These are phyloP conservation scores for Lepidurus arcticus DNA, from an alignment of 1,140 invertebrate species.

Conservation along the genomic window DNA sequence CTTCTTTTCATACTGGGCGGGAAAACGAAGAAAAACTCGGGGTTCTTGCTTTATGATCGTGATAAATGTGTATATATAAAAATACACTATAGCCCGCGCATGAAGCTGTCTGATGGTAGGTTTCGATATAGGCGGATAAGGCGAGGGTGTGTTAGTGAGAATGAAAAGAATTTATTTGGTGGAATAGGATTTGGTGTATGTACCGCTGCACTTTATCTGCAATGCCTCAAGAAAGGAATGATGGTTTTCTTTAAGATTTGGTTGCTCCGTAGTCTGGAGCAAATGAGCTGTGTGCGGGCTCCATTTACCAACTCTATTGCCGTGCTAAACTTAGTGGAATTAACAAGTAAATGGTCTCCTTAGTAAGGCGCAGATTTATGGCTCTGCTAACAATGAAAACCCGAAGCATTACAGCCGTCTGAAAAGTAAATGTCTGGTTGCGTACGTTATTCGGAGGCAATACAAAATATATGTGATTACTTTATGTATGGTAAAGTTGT, in stretches of 20 bases:
- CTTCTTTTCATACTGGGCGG: not conserved
- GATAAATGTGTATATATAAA: too few relatives aligned
- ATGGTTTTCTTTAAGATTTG: not conserved
- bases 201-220: too few relatives aligned
- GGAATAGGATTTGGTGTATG: too few relatives aligned
- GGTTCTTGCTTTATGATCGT: not conserved
- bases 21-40: not conserved
- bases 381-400: not conserved
- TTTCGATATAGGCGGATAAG: too few relatives aligned
- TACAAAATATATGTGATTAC: too few relatives aligned
- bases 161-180: too few relatives aligned
- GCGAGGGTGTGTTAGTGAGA: too few relatives aligned
- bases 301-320: not conserved
- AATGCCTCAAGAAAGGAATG: too few relatives aligned
- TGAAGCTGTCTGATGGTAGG: too few relatives aligned
- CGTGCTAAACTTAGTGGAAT: not conserved
- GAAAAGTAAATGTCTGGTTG: not conserved
- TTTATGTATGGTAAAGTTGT: too few relatives aligned
- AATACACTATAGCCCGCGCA: too few relatives aligned
- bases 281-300: not conserved
- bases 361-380: not conserved
- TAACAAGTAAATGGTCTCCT: not conserved
- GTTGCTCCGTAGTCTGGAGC: not conserved
- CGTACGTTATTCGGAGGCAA: not conserved
- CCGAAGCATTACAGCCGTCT: not conserved